Evolutionary conservation across 2,113 vertebrate species (phyloP).

Genomic region (Ciconia maguari): DNA sequence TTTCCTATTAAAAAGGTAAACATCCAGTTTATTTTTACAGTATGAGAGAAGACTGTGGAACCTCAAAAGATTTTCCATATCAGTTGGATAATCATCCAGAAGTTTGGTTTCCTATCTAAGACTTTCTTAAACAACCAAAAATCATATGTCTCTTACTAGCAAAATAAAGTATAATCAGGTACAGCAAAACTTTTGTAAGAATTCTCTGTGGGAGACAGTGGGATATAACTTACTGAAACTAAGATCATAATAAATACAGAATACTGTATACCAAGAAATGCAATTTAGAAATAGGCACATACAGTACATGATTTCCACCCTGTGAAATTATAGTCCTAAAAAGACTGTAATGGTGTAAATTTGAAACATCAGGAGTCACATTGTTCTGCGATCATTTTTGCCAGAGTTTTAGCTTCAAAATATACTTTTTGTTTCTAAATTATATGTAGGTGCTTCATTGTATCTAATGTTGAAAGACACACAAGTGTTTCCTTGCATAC

Average conservation of each 20-base stretch:
- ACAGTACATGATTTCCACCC: neutral
- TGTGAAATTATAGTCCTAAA: slow-evolving; percentile 21
- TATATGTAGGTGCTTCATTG: neutral
- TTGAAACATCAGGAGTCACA: slow-evolving; percentile 1
- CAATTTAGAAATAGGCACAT: neutral
- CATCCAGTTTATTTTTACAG: neutral
- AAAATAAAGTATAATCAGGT: neutral
- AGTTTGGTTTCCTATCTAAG: neutral
- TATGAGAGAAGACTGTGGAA: neutral
- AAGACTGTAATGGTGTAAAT: neutral
- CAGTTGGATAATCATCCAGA: neutral
- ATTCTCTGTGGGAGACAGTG: neutral
- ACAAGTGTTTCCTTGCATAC: rapidly evolving
- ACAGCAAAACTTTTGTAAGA: neutral
- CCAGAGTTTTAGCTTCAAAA: slow-evolving; percentile 3
- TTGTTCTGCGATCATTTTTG: neutral
- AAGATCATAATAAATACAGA: neutral
- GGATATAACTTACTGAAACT: neutral
- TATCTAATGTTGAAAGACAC: neutral
- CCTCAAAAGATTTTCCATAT: neutral
- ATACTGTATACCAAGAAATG: neutral
- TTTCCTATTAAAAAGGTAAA: neutral
- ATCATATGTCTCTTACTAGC: neutral
- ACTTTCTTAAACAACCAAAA: neutral
- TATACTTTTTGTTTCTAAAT: neutral